Evolutionary conservation across 2,113 vertebrate species (phyloP), one percentile per base, ranked within the genome.

Genomic region (Alouatta palliata): DNA sequence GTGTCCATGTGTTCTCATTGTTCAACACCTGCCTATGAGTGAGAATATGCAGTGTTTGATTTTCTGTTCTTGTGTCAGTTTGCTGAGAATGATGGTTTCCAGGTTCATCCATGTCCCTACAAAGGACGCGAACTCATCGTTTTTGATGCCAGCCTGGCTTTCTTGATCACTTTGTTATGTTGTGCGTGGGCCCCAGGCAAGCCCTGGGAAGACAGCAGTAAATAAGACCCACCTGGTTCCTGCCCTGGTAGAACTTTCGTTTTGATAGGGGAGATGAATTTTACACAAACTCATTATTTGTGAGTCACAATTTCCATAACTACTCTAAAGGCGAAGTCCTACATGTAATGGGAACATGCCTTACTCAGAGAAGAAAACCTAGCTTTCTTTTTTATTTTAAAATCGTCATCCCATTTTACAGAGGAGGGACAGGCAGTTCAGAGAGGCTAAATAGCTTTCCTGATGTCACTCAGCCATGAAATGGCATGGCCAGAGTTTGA

Each of bases 311-410:
- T 25, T 56, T 56, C 76, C 76, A 76, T 49, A 66, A 54, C 27
- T 52, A 64, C 6, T 47, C 5, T 21, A 49, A 82, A 70, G 47
- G 35, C 27, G 40, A 20, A 45, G 17, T 80, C 56, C 16, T 79
- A 0, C 40, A 10, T 52, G 56, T 35, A 43, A 25, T 77, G 23
- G 43, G 77, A 58, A 73, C 6, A 64, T 73, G 3, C 8, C 30
- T 16, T 61, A 32, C 25, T 73, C 30, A 40, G 83, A 92, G 49
- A 85, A 56, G 10, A 84, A 82, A 90, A 52, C 21, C 76, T 19
- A 85, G 56, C 20, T 76, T 68, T 81, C 64, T 25, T 90, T 58
- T 49, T n/a, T 37, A 80, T 54, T 94, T 96, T 16, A 49, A 87
- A 80, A 68, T 56, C 11, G 27, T 87, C 20, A 40, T 5, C 1